These are phyloP conservation scores for Lycophotia porphyrea DNA, from an alignment of 2,888 invertebrate genomes.

Conservation along the genomic window DNA sequence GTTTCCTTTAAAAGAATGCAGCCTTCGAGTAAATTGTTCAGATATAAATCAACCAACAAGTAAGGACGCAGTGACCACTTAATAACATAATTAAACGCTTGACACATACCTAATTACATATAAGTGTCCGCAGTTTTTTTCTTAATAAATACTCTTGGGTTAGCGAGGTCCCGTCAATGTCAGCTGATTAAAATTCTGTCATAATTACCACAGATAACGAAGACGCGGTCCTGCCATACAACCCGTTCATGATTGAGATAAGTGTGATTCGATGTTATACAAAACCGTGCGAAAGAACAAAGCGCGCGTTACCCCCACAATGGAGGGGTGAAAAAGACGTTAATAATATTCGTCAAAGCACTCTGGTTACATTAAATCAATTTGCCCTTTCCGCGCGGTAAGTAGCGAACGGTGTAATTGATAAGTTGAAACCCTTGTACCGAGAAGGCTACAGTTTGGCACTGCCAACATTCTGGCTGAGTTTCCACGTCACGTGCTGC, in stretches of 20 bases:
- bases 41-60: conserved; percentile 48
- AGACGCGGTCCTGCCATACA: conserved; percentile 58
- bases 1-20: conserved; percentile 31
- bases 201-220: conserved; percentile 53
- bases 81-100: conserved; percentile 57
- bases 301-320: conserved; percentile 85
- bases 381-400: conserved; percentile 90
- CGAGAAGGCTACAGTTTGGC: conserved; percentile 87
- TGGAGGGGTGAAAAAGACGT: conserved; percentile 89
- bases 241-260: conserved; percentile 75
- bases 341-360: conserved; percentile 91
- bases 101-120: conserved; percentile 42
- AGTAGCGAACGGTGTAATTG: conserved; percentile 91
- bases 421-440: conserved; percentile 91
- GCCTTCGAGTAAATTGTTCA: conserved; percentile 30
- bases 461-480: conserved; percentile 77
- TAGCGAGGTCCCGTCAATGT: conserved; percentile 33
- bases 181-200: conserved; percentile 53
- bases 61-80: conserved; percentile 54
- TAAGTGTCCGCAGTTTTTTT: conserved; percentile 43
- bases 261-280: conserved; percentile 88
- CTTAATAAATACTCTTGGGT: conserved; percentile 32
- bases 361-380: conserved; percentile 91
- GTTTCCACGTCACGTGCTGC: conserved; percentile 75
- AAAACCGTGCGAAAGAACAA: conserved; percentile 88